Base-by-base conservation (phyloP, 2,113 vertebrate genomes). In the Bambusicola thoracicus region DNA sequence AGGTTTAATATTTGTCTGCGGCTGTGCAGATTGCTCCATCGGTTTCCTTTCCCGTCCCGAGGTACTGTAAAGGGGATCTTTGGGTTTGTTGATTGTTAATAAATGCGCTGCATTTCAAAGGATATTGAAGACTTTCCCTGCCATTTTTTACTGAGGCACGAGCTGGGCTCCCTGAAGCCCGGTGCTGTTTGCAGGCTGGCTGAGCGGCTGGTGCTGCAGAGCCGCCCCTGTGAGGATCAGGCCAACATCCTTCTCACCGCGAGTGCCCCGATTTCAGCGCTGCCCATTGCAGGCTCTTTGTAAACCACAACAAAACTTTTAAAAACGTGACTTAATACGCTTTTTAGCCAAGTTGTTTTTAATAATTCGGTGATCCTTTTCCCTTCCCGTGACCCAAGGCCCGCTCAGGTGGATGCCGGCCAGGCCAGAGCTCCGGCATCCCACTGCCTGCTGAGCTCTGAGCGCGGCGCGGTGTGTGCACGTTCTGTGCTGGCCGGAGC, bases 1-100 rank as follows among this genome's bases (percentile, higher is more conserved):
- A 46, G 85, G 46, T 90, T 94, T 95, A 91, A 97, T 96, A 95
- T 81, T 85, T 72, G 85, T 49, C 67, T 79, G 20, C 85, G 68
- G 69, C 53, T 24, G 84, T 59, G 72, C 48, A 62, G 59, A 86
- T 75, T 76, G 67, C 63, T 84, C 38, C 73, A 91, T 78, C 69
- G 1, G n/a, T 85, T 91, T 91, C 72, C 49, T 59, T 81, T 51
- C 43, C 76, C 78, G 51, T 79, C 66, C 87, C 36, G 53, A 87
- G 30, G 40, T 90, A 81, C 1, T 2, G 77, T 73, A 40, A 81
- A 48, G 40, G 65, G 32, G 38, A 36, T 69, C 38, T 82, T 91
- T 69, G 34, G 62, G 51, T 20, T 65, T 27, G 32, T 79, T 92
- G 82, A 55, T 93, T 89, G 93, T 80, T 51, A 81, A 88, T 61